Evolutionary conservation across 2,888 invertebrate species (phyloP), one percentile per base, ranked within the genome.

Genomic region (Unio pictorum): DNA sequence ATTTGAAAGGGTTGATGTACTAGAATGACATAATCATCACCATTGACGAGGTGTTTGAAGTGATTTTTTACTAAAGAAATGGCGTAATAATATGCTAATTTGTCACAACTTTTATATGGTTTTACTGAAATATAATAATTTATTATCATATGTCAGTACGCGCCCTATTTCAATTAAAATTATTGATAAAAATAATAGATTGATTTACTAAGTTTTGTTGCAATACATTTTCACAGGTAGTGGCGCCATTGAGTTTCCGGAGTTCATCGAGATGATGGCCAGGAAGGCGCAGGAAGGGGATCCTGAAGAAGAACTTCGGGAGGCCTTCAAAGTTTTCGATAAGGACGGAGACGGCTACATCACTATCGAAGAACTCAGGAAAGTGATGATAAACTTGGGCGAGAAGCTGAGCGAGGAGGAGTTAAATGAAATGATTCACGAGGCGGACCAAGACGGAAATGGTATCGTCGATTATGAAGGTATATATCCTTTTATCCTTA

Each of bases 271-370:
- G 23, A 18, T 63, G 20, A 63, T 63, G 63, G 54, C 63, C 18
- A 63, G 45, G 23, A 63, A 63, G 26, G 55, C 55, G 45, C 54
- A 63, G 26, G 63, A 63, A 15, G 55, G 54, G 18, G 63, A 63
- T 20, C 54, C 63, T 15, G 63, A 63, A 7, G 54, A 63, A 55
- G 63, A 63, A n/a, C 54, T 63, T 6, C 54, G 55, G 18, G 63
- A 63, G 15, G 63, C 63, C 4, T 63, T 63, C n/a, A 63, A 45
- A n/a, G 63, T 63, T 54, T 63, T 63, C 8, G 63, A 63, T 63
- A 20, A 54, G 63, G 55, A 54, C n/a, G 63, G 54, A 15, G 55
- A 55, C 18, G 63, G 63, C 6, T 63, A 63, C 11, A 63, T 63
- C n/a, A 63, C 63, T 23, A 55, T 55, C 0, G 28, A 5, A 17